Evolutionary conservation across 2,888 invertebrate genomes (phyloP), one percentile per base, ranked within the genome.

Genomic region (Cerastis rubricosa): DNA sequence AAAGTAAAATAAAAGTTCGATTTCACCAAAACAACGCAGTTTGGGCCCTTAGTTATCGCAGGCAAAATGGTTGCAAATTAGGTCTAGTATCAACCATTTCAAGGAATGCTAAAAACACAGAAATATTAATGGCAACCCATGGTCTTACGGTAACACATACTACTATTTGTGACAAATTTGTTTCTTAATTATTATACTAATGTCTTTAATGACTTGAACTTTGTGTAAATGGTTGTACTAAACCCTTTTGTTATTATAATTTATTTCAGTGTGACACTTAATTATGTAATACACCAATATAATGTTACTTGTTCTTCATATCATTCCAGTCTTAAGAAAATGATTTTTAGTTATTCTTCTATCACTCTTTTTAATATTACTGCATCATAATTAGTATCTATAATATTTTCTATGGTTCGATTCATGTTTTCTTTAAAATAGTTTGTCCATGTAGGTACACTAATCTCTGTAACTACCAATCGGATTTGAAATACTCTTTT

Each of bases 141-240:
- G 54, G 5, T n/a, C 9, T 22, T n/a, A n/a, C 0, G 12, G 22
- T n/a, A 54, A 57, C 12, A 54, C n/a, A 35, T 35, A 35, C n/a
- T n/a, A n/a, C n/a, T 35, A 61, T 61, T 61, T 61, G 35, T 61
- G 8, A 8, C 66, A 69, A 14, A 22, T 45, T 69, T 70, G 22
- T 69, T 69, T 69, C 29, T 17, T 68, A 29, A 1, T 69, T 40
- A 12, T 19, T 19, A 19, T 9, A 14, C 8, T 43, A 65, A 17
- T 19, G 4, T 40, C 12, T 40, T 17, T 19, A 47, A 25, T 40
- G 19, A 25, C n/a, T 64, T 25, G 12, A 25, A 12, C 12, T 14
- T 69, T 12, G 69, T 45, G 25, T 68, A 29, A 61, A 61, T 61
- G 61, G 14, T 49, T 35, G 35, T 35, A 2, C 35, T 2, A 35